These are phyloP conservation scores for Clarias platycephalus DNA, from an alignment of 2,797 vertebrate species.

Conservation along the genomic window DNA sequence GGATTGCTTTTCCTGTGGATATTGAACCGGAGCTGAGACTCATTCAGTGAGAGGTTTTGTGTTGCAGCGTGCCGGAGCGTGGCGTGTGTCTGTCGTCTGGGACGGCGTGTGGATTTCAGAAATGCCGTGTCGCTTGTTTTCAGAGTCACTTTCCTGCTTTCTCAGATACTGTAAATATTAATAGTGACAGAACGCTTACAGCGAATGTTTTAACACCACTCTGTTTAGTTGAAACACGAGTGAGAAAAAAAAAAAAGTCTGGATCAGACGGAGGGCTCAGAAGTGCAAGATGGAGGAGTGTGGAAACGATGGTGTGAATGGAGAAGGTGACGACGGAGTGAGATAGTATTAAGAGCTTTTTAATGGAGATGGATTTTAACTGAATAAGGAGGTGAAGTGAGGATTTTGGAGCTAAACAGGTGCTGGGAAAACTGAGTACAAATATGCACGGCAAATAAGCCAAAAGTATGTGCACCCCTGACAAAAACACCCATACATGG, in stretches of 20 bases:
- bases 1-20: conserved; percentile 59
- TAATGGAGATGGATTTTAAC: background rate
- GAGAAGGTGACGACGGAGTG: background rate
- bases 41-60: conserved; percentile 71
- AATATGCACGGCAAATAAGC: background rate
- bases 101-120: background rate
- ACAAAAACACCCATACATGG: background rate
- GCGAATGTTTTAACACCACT: background rate
- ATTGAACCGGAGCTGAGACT: conserved; percentile 67
- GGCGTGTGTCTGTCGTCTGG: conserved; percentile 32
- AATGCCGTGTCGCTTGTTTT: background rate
- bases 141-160: background rate
- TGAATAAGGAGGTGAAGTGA: background rate
- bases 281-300: background rate
- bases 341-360: background rate
- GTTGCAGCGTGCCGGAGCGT: conserved; percentile 56
- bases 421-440: background rate
- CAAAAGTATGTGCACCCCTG: background rate
- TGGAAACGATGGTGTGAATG: background rate
- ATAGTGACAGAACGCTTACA: background rate
- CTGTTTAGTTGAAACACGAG: background rate
- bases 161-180: background rate
- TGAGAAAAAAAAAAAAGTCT: background rate
- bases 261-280: background rate
- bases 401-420: background rate